Evolutionary conservation across 2,888 invertebrate genomes (phyloP), one percentile per base, ranked within the genome.

Genomic region (Folsomia candida): DNA sequence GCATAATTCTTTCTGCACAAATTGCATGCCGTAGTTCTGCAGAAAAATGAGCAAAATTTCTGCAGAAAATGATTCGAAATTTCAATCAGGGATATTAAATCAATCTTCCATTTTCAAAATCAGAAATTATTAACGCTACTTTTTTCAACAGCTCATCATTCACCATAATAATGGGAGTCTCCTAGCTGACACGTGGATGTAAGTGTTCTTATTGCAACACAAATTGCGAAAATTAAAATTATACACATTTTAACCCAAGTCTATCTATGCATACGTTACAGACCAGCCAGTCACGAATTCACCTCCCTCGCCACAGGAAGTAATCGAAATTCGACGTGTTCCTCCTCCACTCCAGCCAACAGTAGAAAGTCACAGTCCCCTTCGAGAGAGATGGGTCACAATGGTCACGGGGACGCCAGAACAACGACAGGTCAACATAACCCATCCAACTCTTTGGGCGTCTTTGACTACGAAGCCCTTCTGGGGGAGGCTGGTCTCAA

Each of bases 91-190:
- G n/a, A n/a, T n/a, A n/a, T n/a, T n/a, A n/a, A n/a, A n/a, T n/a
- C n/a, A n/a, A n/a, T n/a, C n/a, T n/a, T n/a, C n/a, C n/a, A n/a
- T n/a, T n/a, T n/a, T n/a, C n/a, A n/a, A n/a, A n/a, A n/a, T n/a
- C n/a, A n/a, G n/a, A n/a, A n/a, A n/a, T n/a, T n/a, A n/a, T n/a
- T n/a, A n/a, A n/a, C n/a, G n/a, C n/a, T n/a, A n/a, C n/a, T n/a
- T n/a, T n/a, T n/a, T n/a, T n/a, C n/a, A n/a, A n/a, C n/a, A n/a
- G n/a, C 87, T 93, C 60, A 92, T 92, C 78, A 92, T 93, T 81
- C 92, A 92, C 82, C 90, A 88, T 81, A 87, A 87, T 37, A 79
- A 78, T 76, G 70, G 73, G 67, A 79, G 79, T 69, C 72, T 79
- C 51, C 74, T 79, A 62, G 79, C 79, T 65, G 79, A 79, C 70